Conservation (phyloP, 2,888 invertebrate genomes). For the Folsomia manolachei region DNA sequence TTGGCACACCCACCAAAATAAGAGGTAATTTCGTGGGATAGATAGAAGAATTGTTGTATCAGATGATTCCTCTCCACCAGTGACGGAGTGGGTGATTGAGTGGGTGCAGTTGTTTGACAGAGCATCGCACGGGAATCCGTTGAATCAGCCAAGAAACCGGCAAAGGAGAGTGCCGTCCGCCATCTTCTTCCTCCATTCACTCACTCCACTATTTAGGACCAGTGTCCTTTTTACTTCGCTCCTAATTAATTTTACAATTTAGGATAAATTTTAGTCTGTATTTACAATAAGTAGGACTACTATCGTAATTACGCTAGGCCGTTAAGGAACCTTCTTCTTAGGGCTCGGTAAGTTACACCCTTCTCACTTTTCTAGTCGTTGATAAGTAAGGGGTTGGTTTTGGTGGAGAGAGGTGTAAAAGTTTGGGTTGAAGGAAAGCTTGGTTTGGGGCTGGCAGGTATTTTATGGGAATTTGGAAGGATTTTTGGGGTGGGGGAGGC, state of each 20-base stretch:
- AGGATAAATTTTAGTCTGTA: slow-evolving; percentile 3
- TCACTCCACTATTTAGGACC: neutral
- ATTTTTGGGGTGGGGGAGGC: no score
- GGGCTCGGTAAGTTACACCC: neutral
- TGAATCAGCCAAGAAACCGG: neutral
- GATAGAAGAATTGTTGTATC: no score
- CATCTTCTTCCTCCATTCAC: no score
- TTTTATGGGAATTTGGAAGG: no score
- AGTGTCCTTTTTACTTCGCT: slow-evolving; percentile 17
- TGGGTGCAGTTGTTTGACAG: no score
- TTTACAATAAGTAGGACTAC: neutral
- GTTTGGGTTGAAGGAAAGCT: no score
- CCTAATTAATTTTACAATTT: slow-evolving; percentile 19
- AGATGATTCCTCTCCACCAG: no score
- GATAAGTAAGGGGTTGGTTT: neutral
- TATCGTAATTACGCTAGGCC: neutral
- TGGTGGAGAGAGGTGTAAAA: no score
- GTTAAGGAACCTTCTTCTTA: neutral
- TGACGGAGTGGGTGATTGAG: no score
- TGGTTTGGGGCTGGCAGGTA: no score
- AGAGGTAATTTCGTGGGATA: no score
- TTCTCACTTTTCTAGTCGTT: neutral
- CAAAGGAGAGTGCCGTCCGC: slow-evolving; percentile 10
- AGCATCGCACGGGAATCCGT: neutral
- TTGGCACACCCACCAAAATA: no score